phyloP scores from a whole-genome alignment of 2,113 vertebrate genomes.

The Merops nubicus region DNA sequence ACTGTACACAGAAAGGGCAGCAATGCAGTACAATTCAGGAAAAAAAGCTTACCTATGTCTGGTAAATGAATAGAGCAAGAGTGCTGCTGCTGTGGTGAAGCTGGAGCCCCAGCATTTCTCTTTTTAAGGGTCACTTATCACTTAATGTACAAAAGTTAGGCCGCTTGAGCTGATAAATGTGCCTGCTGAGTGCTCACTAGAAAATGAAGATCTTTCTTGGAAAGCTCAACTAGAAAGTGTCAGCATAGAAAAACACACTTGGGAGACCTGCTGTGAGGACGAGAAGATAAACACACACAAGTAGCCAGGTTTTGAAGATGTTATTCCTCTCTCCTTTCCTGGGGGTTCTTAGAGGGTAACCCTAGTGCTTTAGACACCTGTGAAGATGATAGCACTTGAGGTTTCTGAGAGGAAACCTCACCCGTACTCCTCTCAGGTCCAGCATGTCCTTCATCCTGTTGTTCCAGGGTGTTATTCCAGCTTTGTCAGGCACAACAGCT shows the following conservation, averaged over 20 bases:
- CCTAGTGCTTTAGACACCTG: neutral
- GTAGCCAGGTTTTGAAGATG: neutral
- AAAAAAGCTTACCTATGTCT: neutral
- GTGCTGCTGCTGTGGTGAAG: neutral
- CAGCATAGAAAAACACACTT: neutral
- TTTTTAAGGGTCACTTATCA: neutral
- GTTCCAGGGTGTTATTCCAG: neutral
- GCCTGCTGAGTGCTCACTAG: neutral
- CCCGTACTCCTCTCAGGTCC: neutral
- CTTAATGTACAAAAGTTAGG: neutral
- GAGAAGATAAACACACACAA: fast-evolving
- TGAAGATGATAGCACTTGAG: neutral
- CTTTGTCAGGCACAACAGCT: neutral
- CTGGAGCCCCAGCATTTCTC: neutral
- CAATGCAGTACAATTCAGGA: neutral
- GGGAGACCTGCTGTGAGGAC: neutral
- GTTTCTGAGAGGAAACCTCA: neutral
- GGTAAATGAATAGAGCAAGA: neutral
- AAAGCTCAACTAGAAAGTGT: neutral
- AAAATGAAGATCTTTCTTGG: neutral
- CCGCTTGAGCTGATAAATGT: neutral
- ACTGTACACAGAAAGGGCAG: neutral
- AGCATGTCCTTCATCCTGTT: neutral
- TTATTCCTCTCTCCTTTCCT: neutral
- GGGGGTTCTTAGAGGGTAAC: neutral